A percentile compares a stretch with the other conserved stretches of the same genome.
phyloP scores from a whole-genome alignment of 2,888 invertebrate species.

The Allacma fusca region DNA sequence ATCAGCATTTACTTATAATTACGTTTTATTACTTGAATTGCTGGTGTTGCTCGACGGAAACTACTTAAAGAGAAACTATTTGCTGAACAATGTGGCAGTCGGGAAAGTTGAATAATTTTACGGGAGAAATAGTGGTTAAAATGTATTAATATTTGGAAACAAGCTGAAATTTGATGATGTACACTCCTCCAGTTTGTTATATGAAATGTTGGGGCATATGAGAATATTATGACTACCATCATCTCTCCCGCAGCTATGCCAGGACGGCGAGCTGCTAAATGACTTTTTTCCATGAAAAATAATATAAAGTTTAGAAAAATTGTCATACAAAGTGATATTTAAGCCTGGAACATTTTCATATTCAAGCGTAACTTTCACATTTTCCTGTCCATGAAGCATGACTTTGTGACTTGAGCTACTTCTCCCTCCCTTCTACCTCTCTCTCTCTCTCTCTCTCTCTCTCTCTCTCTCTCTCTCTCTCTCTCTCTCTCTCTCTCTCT shows the following conservation, averaged over 20 bases:
- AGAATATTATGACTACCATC: too few species aligned
- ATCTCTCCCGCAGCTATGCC: neutral
- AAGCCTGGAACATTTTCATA: slow-evolving; percentile 16
- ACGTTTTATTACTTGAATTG: too few species aligned
- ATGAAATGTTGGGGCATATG: too few species aligned
- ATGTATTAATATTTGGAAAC: slow-evolving; percentile 12
- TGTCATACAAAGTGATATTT: slow-evolving; percentile 16
- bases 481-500: neutral
- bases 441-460: neutral
- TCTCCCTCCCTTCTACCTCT: neutral
- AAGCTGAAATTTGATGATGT: neutral
- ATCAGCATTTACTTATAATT: too few species aligned
- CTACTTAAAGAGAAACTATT: too few species aligned
- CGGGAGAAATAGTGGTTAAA: neutral
- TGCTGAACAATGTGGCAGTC: neutral
- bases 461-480: neutral
- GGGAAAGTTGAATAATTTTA: neutral
- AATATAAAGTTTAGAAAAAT: slow-evolving; percentile 9
- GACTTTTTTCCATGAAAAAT: slow-evolving; percentile 8
- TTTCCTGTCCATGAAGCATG: slow-evolving; percentile 16
- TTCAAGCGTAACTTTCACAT: slow-evolving; percentile 16
- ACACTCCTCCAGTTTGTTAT: too few species aligned
- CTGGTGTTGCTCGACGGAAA: too few species aligned
- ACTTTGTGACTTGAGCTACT: slow-evolving; percentile 8
- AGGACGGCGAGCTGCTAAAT: neutral